Evolutionary conservation across 2,797 vertebrate species (phyloP).

Genomic region (Gila robusta): DNA sequence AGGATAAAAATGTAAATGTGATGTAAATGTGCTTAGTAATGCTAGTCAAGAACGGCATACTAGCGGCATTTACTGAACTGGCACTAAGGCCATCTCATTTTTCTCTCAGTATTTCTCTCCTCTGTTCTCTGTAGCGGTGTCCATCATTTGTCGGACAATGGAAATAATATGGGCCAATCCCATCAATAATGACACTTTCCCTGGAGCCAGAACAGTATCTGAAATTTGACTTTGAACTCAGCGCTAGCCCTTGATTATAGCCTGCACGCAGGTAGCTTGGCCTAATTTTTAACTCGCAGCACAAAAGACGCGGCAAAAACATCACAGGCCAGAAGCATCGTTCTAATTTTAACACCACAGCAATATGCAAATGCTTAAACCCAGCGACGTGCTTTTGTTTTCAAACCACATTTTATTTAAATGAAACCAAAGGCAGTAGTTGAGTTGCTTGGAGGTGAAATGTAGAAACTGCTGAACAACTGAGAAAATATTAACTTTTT

Average conservation of each 20-base stretch:
- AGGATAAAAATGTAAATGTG: slow-evolving; percentile 36
- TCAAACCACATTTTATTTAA: not conserved
- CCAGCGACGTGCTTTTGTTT: slow-evolving; percentile 41
- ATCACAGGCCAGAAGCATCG: slow-evolving; percentile 48
- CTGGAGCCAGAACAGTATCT: slow-evolving; percentile 44
- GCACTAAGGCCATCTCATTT: slow-evolving; percentile 2
- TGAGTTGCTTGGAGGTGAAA: slow-evolving; percentile 11
- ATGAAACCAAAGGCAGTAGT: not conserved
- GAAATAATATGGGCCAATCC: slow-evolving; percentile 58
- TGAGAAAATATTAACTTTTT: not conserved
- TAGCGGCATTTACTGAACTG: not conserved
- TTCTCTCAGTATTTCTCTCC: slow-evolving; percentile 23
- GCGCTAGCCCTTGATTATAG: slow-evolving; percentile 29
- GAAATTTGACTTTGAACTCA: slow-evolving; percentile 60
- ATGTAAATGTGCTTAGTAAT: slow-evolving; percentile 43
- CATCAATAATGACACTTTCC: slow-evolving; percentile 58
- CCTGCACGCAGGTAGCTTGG: slow-evolving; percentile 33
- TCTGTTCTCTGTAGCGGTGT: slow-evolving; percentile 26
- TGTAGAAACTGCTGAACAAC: slow-evolving; percentile 8
- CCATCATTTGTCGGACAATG: slow-evolving; percentile 50
- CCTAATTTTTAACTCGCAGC: slow-evolving; percentile 51
- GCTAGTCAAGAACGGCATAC: not conserved
- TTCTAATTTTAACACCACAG: slow-evolving; percentile 57
- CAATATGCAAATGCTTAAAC: slow-evolving; percentile 51
- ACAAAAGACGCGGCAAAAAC: slow-evolving; percentile 43